These are phyloP conservation scores for Malaclemys terrapin DNA, from an alignment of 2,113 vertebrate species.

Conservation along the genomic window DNA sequence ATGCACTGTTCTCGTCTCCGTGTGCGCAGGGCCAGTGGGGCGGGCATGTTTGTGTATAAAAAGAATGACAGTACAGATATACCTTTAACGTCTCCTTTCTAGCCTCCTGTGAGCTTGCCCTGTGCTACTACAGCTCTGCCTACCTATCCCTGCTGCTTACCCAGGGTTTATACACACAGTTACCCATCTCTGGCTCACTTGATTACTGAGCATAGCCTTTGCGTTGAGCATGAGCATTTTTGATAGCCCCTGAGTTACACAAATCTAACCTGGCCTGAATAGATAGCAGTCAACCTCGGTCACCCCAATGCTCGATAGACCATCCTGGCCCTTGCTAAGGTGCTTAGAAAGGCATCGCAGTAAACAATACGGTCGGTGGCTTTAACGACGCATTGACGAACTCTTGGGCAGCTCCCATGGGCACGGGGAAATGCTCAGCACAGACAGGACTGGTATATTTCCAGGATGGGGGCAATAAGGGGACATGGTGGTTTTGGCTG, in stretches of 20 bases:
- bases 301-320: not conserved
- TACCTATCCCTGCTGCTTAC: not conserved
- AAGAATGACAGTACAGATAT: not conserved
- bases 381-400: not conserved
- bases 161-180: not conserved
- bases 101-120: too few relatives aligned
- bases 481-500: not conserved
- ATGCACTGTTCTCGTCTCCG: not conserved
- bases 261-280: not conserved
- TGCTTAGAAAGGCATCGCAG: not conserved
- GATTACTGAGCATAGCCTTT: too few relatives aligned
- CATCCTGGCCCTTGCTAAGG: not conserved
- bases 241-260: not conserved
- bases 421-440: not conserved
- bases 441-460: not conserved
- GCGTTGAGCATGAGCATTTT: too few relatives aligned
- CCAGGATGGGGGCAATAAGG: not conserved
- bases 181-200: too few relatives aligned
- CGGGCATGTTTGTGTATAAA: not conserved
- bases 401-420: not conserved
- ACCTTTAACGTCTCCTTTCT: too few relatives aligned
- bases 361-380: not conserved
- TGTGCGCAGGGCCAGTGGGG: not conserved
- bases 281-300: not conserved
- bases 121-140: not conserved